Percentiles rank a stretch among this genome's conserved stretches.
These are phyloP conservation scores for Martes martes DNA, from an alignment of 2,113 vertebrate species.

Conservation along the genomic window DNA sequence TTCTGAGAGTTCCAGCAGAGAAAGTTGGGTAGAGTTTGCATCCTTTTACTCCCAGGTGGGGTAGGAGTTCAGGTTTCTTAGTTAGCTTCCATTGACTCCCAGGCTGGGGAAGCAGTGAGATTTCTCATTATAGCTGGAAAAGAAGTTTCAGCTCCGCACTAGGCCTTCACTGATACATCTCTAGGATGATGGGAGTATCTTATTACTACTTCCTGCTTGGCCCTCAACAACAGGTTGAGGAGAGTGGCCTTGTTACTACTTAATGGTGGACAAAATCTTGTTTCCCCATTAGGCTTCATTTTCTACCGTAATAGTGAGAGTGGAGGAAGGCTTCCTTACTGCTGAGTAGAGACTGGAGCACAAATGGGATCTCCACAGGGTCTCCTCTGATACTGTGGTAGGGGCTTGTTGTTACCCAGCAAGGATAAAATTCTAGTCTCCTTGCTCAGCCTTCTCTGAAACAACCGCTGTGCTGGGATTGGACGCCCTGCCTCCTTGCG, in stretches of 20 bases:
- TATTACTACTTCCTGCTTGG: not conserved
- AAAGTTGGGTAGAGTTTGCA: not conserved
- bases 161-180: not conserved
- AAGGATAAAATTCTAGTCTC: not conserved
- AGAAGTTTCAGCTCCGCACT: not conserved
- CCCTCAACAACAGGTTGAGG: not conserved
- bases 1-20: not conserved
- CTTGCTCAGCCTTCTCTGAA: not conserved
- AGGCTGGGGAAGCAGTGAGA: not conserved
- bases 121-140: not conserved
- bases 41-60: not conserved
- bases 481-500: not conserved
- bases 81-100: not conserved
- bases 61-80: not conserved
- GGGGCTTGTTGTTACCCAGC: not conserved
- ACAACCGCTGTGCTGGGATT: not conserved
- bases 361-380: not conserved
- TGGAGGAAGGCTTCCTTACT: not conserved
- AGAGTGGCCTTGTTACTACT: not conserved
- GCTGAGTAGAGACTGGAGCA: not conserved
- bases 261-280: not conserved
- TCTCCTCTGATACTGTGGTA: not conserved
- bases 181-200: not conserved
- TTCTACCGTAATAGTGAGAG: not conserved
- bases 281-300: not conserved